Base-by-base conservation (phyloP, 1,140 invertebrate genomes). In the Pararge aegeria region DNA sequence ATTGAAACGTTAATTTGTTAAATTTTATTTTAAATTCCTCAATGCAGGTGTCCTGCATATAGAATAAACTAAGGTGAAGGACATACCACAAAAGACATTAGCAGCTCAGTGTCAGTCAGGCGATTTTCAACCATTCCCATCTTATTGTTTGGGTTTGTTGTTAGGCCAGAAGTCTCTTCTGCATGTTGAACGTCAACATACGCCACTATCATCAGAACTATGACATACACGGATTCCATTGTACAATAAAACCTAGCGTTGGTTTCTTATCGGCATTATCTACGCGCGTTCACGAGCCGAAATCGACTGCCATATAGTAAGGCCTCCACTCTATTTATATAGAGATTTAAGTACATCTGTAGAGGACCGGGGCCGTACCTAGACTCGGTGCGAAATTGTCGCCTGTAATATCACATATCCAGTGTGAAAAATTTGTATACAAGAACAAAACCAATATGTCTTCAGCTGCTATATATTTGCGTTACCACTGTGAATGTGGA, bases 251-350 rank as follows among this genome's bases (percentile, higher is more conserved):
- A 54, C 29, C 55, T 48, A 57, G 48, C 50, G 51, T 62, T 53
- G 57, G 24, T 54, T 57, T 61, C 21, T 56, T 68, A 67, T 72
- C 65, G 64, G 62, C 73, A 68, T 70, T 75, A 72, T 72, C 76
- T 71, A 70, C 73, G 70, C 82, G 76, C 82, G 80, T 53, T 73
- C 76, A 74, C 81, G 78, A 70, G 64, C 69, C 64, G 71, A 73
- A 80, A 82, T 83, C 81, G 80, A 88, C 83, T 88, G 78, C 72
- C 70, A 71, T 65, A 66, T 74, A 65, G 68, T 46, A 66, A 79
- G 19, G 75, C 64, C 70, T 78, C 65, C 64, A 70, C 70, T 75
- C 71, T 70, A 75, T 80, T 83, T 88, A 88, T 84, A 88, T 84
- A 83, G 67, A 76, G 68, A 71, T 73, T n/a, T 69, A 68, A 64